Base-by-base conservation (phyloP, 1,140 invertebrate species). In the Cardiocondyla obscurior region DNA sequence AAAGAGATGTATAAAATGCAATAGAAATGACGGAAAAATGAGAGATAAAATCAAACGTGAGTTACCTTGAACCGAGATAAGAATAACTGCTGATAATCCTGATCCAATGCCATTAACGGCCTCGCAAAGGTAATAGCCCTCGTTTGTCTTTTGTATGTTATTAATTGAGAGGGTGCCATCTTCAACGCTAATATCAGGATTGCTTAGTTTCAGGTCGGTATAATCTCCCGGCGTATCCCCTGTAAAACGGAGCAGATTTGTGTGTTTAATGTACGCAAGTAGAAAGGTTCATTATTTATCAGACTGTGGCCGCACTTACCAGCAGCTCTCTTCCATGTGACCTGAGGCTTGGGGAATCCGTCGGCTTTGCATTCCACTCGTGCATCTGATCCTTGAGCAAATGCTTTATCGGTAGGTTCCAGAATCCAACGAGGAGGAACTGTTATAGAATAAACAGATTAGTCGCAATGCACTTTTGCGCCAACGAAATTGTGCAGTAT, bases 361-460 rank as follows among this genome's bases (percentile, higher is more conserved):
- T 98, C 97, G 90, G 98, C 98, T 95, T 98, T 98, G 94, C 98
- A 99, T 95, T 99, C 98, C 87, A 99, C 96, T 91, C 97, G 96
- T 77, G 98, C 98, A 94, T 98, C 97, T 87, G 97, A 97, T 67
- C 97, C 97, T 94, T 99, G 97, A 88, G 98, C 98, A 94, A 99
- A 99, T 92, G 97, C 98, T 94, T 98, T 98, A 92, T 99, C 98
- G 89, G 97, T 97, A 22, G 98, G 98, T 94, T 99, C 98, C 88
- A 98, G 95, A 92, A 99, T 98, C 98, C 98, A 99, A 93, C 98
- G 97, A 82, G 98, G 98, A 85, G 98, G 98, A 89, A 99, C 98
- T 99, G 95, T 89, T 90, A 79, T 90, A 94, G 85, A 85, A 88
- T 81, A 69, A 69, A 60, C 19, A 46, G 49, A 82, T 89, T 84